Conservation (phyloP, 1,140 invertebrate species). For the Drosophila watanabei region DNA sequence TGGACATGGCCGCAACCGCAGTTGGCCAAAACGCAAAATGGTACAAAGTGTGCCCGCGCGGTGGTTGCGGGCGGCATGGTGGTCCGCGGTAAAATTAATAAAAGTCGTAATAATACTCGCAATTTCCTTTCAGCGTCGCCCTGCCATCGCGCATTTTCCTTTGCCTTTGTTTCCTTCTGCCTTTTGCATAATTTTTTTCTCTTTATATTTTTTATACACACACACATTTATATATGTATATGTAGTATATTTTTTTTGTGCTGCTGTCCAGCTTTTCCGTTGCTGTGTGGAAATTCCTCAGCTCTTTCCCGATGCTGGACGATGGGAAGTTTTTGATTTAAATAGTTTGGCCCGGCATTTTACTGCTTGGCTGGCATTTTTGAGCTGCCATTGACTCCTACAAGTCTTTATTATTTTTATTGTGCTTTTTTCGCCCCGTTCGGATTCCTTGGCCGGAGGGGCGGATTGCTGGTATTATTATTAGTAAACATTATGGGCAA, state of each 20-base stretch:
- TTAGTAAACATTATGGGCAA: slow-evolving; percentile 58
- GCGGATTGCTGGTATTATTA: slow-evolving; percentile 45
- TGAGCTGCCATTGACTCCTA: slow-evolving; percentile 41
- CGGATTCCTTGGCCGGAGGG: slow-evolving; percentile 25
- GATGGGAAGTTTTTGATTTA: slow-evolving; percentile 63
- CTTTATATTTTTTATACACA: not conserved
- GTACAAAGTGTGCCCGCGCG: slow-evolving; percentile 56
- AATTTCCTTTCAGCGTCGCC: slow-evolving; percentile 73
- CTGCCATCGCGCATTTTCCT: slow-evolving; percentile 54
- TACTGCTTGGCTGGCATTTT: slow-evolving; percentile 59
- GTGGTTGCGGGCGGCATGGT: not conserved
- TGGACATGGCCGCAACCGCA: slow-evolving; percentile 57
- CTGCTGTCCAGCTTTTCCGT: slow-evolving; percentile 19
- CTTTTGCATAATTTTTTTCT: slow-evolving; percentile 33
- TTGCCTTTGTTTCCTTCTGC: slow-evolving; percentile 52
- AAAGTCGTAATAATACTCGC: slow-evolving; percentile 84
- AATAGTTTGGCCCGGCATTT: slow-evolving; percentile 71
- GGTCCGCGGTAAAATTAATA: slow-evolving; percentile 74
- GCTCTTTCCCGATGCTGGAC: slow-evolving; percentile 50
- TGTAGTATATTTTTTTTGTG: slow-evolving; percentile 2
- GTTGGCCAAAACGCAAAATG: slow-evolving; percentile 54
- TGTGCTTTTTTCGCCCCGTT: slow-evolving; percentile 32
- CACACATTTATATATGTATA: not conserved
- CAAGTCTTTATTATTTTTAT: slow-evolving; percentile 60
- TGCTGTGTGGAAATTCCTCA: slow-evolving; percentile 46